Conservation (phyloP, 2,113 vertebrate species). For the Trogon surrucura region DNA sequence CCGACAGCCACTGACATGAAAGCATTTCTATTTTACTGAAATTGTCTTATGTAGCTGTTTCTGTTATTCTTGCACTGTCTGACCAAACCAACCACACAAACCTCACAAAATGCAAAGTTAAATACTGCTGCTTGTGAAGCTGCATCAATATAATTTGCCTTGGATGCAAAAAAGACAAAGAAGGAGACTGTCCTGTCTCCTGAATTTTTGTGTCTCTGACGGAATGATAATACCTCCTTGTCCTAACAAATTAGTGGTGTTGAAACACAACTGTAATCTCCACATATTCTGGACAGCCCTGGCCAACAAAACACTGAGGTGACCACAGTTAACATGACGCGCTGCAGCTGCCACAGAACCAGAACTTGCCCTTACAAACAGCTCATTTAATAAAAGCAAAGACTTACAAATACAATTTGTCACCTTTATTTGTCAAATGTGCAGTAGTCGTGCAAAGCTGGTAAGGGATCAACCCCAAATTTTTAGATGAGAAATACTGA, state of each 20-base stretch:
- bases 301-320: not conserved
- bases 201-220: constrained; percentile 13
- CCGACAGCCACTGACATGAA: not conserved
- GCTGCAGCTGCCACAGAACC: not conserved
- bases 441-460: not conserved
- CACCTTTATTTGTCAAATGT: not conserved
- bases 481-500: not conserved
- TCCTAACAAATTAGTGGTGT: not conserved
- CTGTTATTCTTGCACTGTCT: not conserved
- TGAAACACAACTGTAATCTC: not conserved
- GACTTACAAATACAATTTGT: not conserved
- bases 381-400: not conserved
- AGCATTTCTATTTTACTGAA: not conserved
- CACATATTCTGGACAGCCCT: not conserved
- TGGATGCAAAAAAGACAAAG: constrained; percentile 46
- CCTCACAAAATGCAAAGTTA: not conserved
- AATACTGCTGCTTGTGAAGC: not conserved
- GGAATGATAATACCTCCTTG: constrained; percentile 7
- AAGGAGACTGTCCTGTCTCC: not conserved
- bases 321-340: not conserved
- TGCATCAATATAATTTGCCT: not conserved
- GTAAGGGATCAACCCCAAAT: not conserved
- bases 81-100: not conserved
- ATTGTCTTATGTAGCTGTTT: not conserved
- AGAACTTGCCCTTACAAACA: not conserved